Evolutionary conservation across 2,797 vertebrate genomes (phyloP).

Genomic region (Australoheros facetus): DNA sequence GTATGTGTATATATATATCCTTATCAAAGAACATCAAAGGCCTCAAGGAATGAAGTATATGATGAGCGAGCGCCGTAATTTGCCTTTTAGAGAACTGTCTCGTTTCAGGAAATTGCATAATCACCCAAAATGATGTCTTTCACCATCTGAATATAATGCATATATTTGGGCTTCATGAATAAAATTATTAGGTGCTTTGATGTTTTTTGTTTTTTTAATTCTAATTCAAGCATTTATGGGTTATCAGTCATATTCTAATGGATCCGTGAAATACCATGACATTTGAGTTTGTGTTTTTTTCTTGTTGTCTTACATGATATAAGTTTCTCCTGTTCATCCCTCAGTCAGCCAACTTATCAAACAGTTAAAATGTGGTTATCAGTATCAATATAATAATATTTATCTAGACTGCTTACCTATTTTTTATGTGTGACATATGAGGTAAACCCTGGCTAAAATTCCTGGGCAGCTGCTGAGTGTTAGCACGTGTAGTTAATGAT

Average conservation of each 20-base stretch:
- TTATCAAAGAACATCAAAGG: constrained; percentile 57
- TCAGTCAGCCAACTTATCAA: neutral
- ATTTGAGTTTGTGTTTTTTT: constrained; percentile 16
- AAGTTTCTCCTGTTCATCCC: neutral
- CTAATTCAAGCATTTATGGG: neutral
- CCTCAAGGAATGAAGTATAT: constrained; percentile 9
- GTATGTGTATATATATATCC: neutral
- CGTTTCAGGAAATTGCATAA: constrained; percentile 50
- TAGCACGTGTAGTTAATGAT: neutral
- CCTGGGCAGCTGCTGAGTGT: neutral
- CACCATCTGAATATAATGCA: constrained; percentile 11
- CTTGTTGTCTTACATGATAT: neutral
- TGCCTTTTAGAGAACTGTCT: constrained; percentile 35
- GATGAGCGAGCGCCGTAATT: constrained; percentile 34
- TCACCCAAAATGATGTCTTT: constrained; percentile 35
- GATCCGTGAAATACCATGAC: neutral
- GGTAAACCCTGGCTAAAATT: neutral
- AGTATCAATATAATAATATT: neutral
- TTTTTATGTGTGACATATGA: neutral
- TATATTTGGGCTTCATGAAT: constrained; percentile 3
- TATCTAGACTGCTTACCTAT: neutral
- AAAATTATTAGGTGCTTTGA: constrained; percentile 48
- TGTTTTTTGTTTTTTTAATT: constrained; percentile 13
- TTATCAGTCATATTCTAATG: constrained; percentile 26
- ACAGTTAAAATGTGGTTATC: neutral